Base-by-base conservation (phyloP, 2,888 invertebrate species). In the Calameuta pallipes region DNA sequence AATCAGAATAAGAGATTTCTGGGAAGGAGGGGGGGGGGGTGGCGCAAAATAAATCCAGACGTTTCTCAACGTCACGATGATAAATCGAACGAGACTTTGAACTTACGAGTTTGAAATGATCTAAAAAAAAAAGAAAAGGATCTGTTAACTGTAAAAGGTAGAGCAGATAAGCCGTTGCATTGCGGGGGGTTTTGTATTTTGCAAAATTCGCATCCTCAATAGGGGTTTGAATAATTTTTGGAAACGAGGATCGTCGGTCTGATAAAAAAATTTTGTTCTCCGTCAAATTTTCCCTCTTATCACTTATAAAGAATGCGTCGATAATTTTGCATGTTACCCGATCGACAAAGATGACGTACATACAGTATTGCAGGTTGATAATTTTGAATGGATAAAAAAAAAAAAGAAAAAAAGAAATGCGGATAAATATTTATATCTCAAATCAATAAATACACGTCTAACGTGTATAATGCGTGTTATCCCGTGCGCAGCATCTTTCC, bases 21-120 rank as follows among this genome's bases (percentile, higher is more conserved):
- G 69, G 37, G 70, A 30, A n/a, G 37, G 15, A 74, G 11, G 70
- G 37, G 9, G 68, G 71, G 12, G 31, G 68, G 74, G 69, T 68
- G 34, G 3, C 15, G 11, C 12, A 4, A 56, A 31, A 31, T 6
- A 31, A 23, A 37, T 36, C 13, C 36, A 35, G 30, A 35, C 69
- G 35, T 35, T 75, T 35, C 23, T 34, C 35, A 31, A 69, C 69
- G 81, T 81, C 80, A 56, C 23, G 56, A 56, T 56, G 56, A 56
- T 56, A 56, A 56, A 56, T 56, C 56, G 56, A 56, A 56, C 56
- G 15, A 56, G 56, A 56, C 23, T 23, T 23, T 56, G 56, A 56
- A 56, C 56, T 56, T 56, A 56, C 23, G 56, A 23, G 23, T 56
- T 56, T 23, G 6, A 56, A 56, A 23, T 56, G 1, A 41, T 41